Conservation (phyloP, 2,113 vertebrate genomes). For the Cygnus atratus region DNA sequence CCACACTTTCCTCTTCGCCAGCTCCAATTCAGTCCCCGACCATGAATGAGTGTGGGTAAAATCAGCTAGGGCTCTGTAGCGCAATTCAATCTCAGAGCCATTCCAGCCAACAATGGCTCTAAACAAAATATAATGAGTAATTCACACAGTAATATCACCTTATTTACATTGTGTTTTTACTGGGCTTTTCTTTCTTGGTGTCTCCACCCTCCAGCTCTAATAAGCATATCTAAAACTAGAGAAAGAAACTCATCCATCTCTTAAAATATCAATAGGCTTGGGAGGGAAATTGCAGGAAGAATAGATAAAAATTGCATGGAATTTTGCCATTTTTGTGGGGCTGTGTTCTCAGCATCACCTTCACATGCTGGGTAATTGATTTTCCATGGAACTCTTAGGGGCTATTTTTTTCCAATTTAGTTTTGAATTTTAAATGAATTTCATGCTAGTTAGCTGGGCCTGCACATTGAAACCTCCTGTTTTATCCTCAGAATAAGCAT, state of each 20-base stretch:
- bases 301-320: conserved; percentile 42
- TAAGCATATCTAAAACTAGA: conserved; percentile 34
- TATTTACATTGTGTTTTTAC: conserved; percentile 64
- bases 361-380: conserved; percentile 27
- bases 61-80: conserved; percentile 5
- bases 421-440: conserved; percentile 48
- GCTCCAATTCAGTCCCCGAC: conserved; percentile 3
- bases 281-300: conserved; percentile 36
- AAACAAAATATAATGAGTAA: conserved; percentile 68
- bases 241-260: neutral
- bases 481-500: neutral
- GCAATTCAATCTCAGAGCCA: conserved; percentile 63
- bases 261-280: conserved; percentile 26
- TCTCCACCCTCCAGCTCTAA: conserved; percentile 36
- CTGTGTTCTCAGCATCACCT: neutral
- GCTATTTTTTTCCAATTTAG: neutral
- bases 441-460: neutral
- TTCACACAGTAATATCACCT: conserved; percentile 57
- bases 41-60: neutral
- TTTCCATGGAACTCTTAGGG: conserved; percentile 19
- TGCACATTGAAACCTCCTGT: neutral
- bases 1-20: neutral
- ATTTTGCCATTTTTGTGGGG: conserved; percentile 18
- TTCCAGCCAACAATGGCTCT: conserved; percentile 66
- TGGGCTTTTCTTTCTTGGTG: neutral